phyloP scores from a whole-genome alignment of 37 sponge, comb jelly and placozoan genomes.

The Corticium candelabrum region DNA sequence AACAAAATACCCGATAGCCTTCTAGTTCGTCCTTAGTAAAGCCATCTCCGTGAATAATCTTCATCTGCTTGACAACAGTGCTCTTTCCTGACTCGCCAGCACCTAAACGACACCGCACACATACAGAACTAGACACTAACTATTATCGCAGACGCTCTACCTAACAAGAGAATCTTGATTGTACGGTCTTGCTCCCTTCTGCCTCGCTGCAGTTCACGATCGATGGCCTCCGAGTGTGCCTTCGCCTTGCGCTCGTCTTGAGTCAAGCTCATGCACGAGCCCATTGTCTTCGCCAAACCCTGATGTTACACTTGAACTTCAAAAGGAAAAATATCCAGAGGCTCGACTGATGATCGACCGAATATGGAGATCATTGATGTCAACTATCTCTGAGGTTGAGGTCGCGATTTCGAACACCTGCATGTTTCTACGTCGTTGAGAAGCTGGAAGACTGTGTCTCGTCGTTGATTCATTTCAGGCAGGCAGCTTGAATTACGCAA shows the following conservation, averaged over 20 bases:
- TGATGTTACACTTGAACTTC: no score
- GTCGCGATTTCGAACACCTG: no score
- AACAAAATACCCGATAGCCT: slow-evolving; percentile 58
- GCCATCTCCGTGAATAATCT: slow-evolving; percentile 96
- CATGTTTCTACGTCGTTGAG: no score
- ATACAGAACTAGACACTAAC: background rate
- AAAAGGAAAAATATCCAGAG: no score
- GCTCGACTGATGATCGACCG: no score
- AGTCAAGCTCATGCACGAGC: background rate
- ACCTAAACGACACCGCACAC: slow-evolving; percentile 37
- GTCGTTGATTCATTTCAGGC: no score
- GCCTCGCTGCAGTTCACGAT: background rate
- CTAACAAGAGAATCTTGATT: slow-evolving; percentile 86
- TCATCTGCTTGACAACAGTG: slow-evolving; percentile 98
- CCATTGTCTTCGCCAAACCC: no score
- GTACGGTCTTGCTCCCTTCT: slow-evolving; percentile 39
- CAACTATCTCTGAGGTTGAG: no score
- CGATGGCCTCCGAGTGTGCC: background rate
- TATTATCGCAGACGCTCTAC: slow-evolving; percentile 24
- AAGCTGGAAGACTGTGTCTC: no score
- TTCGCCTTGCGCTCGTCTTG: background rate
- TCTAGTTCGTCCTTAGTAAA: slow-evolving; percentile 61
- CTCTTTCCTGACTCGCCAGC: slow-evolving; percentile 99
- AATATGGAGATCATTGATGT: no score
- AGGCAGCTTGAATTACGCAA: no score